Conservation (phyloP, 2,113 vertebrate genomes). For the Orthonyx spaldingii region DNA sequence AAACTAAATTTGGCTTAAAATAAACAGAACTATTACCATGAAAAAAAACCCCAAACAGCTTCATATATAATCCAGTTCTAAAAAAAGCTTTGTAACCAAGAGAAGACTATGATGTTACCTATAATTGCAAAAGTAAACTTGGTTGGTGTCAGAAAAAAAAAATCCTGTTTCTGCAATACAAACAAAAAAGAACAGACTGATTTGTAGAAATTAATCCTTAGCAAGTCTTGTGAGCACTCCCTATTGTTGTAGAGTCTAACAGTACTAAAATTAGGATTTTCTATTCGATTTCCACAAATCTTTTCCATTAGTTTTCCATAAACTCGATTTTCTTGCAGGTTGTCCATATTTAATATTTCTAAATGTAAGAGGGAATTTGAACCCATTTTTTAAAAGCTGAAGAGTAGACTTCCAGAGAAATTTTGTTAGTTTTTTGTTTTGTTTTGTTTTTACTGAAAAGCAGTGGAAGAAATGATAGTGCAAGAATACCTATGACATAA, state of each 20-base stretch:
- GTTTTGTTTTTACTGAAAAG: not conserved
- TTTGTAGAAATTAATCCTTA: not conserved
- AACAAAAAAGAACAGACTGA: not conserved
- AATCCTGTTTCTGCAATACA: not conserved
- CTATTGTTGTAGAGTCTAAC: not conserved
- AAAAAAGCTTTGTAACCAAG: not conserved
- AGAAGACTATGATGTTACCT: not conserved
- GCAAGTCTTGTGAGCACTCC: not conserved
- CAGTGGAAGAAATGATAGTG: not conserved
- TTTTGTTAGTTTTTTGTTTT: not conserved
- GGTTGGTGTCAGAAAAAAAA: not conserved
- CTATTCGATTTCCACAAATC: not conserved
- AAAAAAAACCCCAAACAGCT: fast-evolving
- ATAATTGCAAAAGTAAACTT: not conserved
- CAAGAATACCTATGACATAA: not conserved
- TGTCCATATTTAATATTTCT: not conserved
- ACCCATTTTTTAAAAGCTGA: not conserved
- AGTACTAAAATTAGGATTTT: not conserved
- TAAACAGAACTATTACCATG: not conserved
- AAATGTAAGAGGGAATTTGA: not conserved
- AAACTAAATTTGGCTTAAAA: not conserved
- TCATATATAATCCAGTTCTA: not conserved
- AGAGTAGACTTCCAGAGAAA: not conserved
- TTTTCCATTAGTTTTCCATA: not conserved
- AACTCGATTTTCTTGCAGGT: not conserved